These are phyloP conservation scores for Spheniscus humboldti DNA, from an alignment of 2,797 vertebrate species.

Conservation along the genomic window DNA sequence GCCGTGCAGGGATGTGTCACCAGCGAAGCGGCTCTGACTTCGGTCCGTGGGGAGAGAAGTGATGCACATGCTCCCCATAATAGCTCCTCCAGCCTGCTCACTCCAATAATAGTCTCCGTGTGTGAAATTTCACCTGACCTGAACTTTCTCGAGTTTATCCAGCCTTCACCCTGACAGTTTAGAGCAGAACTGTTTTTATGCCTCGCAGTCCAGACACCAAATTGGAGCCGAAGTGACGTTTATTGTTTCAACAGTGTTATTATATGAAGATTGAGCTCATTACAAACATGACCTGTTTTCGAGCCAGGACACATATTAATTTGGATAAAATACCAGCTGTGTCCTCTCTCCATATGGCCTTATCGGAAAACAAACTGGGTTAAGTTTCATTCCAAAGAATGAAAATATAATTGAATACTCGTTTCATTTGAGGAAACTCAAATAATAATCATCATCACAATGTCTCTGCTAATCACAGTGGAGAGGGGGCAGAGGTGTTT, in stretches of 20 bases:
- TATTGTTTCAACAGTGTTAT: slow-evolving; percentile 42
- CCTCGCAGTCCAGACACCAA: slow-evolving; percentile 22
- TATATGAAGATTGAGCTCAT: slow-evolving; percentile 26
- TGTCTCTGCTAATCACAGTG: neutral
- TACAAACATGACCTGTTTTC: slow-evolving; percentile 1
- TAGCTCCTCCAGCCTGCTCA: neutral
- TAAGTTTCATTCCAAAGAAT: neutral
- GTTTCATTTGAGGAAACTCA: slow-evolving; percentile 7
- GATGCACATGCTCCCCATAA: neutral
- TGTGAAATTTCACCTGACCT: slow-evolving; percentile 40
- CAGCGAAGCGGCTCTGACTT: neutral
- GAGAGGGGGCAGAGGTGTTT: neutral
- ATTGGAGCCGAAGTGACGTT: slow-evolving; percentile 23
- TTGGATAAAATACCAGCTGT: slow-evolving; percentile 18
- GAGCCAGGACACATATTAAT: slow-evolving; percentile 44
- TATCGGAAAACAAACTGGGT: slow-evolving; percentile 33
- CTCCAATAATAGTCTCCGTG: neutral
- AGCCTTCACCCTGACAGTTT: neutral
- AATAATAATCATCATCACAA: neutral
- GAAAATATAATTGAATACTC: slow-evolving; percentile 6
- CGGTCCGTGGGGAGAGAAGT: neutral
- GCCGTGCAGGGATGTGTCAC: neutral
- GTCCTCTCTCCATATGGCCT: slow-evolving; percentile 19
- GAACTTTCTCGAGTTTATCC: neutral
- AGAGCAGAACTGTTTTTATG: slow-evolving; percentile 6